Evolutionary conservation across 2,888 invertebrate species (phyloP).

Genomic region (Drosophila fulvimacula): DNA sequence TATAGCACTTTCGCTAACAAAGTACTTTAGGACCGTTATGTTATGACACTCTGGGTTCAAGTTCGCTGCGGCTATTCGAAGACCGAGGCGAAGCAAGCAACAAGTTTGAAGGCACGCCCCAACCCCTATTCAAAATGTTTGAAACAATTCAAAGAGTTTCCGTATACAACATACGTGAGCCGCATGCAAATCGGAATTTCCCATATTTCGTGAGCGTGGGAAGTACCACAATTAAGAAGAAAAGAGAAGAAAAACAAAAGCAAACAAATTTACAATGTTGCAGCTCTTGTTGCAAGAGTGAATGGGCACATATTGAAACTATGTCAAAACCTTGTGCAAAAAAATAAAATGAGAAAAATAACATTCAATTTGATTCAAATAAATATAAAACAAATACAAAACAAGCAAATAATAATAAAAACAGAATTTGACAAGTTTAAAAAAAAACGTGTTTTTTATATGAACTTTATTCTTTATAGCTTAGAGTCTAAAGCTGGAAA

Average conservation of each 20-base stretch:
- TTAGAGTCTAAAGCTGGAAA: too few relatives aligned
- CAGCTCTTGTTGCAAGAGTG: conserved; percentile 1
- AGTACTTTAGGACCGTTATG: conserved; percentile 23
- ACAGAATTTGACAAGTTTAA: too few relatives aligned
- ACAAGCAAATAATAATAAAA: too few relatives aligned
- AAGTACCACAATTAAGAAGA: conserved; percentile 22
- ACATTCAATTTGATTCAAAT: too few relatives aligned
- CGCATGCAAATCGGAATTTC: conserved; percentile 42
- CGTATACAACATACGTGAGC: conserved; percentile 32
- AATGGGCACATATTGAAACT: conserved; percentile 29
- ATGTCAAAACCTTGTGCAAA: conserved; percentile 24
- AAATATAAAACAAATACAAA: not conserved
- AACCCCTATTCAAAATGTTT: conserved; percentile 18
- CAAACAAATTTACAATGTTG: conserved; percentile 12
- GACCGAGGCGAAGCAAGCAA: conserved; percentile 4
- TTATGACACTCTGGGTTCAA: conserved; percentile 39
- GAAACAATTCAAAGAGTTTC: conserved; percentile 7
- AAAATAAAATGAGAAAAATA: conserved; percentile 14
- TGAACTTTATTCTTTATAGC: too few relatives aligned
- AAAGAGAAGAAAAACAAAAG: conserved; percentile 12
- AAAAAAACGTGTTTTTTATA: too few relatives aligned
- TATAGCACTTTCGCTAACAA: conserved; percentile 52
- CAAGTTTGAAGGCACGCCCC: conserved; percentile 23
- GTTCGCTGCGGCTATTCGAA: conserved; percentile 34
- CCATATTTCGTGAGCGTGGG: conserved; percentile 53